phyloP scores from a whole-genome alignment of 2,113 vertebrate genomes.

The Gavia stellata region DNA sequence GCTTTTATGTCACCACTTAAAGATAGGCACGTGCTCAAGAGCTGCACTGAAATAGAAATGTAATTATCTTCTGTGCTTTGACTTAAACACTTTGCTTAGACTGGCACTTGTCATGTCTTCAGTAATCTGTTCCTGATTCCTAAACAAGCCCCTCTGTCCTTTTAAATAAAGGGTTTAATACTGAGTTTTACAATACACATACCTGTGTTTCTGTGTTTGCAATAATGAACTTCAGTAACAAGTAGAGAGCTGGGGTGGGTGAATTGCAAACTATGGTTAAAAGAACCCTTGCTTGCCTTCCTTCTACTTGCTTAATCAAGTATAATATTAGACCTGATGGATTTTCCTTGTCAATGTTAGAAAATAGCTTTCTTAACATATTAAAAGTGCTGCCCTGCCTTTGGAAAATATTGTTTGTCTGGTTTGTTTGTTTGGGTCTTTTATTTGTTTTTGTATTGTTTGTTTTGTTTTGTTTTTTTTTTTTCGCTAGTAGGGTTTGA shows the following conservation, averaged over 20 bases:
- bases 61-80: constrained; percentile 19
- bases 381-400: background rate
- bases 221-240: background rate
- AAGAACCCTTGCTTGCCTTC: background rate
- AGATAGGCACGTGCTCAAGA: background rate
- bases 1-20: constrained; percentile 14
- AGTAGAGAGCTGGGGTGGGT: background rate
- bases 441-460: background rate
- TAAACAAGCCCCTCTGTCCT: background rate
- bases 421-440: background rate
- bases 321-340: background rate
- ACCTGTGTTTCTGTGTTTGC: background rate
- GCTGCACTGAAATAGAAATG: constrained; percentile 1
- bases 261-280: background rate
- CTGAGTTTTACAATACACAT: background rate
- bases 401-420: background rate
- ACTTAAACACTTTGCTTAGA: background rate
- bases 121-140: background rate
- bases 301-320: background rate
- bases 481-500: background rate
- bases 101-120: background rate
- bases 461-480: background rate
- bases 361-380: background rate
- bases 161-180: background rate
- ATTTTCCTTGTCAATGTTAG: background rate